phyloP scores from a whole-genome alignment of 2,797 vertebrate genomes.

The Poeciliopsis presidionis region DNA sequence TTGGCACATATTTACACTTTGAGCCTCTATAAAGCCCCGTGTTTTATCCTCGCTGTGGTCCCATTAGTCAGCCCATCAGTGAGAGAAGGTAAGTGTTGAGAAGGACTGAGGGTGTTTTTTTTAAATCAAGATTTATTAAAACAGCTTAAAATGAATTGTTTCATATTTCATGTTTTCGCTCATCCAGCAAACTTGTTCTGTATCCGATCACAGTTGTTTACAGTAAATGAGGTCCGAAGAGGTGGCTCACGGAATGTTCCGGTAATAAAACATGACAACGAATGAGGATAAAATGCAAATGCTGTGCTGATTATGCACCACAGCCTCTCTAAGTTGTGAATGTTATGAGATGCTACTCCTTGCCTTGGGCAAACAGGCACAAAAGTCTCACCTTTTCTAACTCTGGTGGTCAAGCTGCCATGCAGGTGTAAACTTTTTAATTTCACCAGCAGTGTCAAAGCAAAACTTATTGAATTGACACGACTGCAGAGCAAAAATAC shows the following conservation, averaged over 20 bases:
- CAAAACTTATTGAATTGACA: background rate
- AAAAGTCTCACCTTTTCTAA: background rate
- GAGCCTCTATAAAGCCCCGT: conserved; percentile 29
- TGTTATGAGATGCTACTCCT: conserved; percentile 40
- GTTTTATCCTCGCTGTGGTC: conserved; percentile 23
- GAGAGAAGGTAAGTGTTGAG: background rate
- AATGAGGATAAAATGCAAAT: conserved; percentile 58
- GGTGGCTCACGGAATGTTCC: conserved; percentile 37
- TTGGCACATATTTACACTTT: conserved; percentile 45
- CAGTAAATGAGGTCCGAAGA: conserved; percentile 35
- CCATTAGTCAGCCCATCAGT: background rate
- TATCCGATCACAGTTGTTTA: conserved; percentile 43
- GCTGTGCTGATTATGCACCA: conserved; percentile 47
- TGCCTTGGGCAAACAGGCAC: conserved; percentile 10
- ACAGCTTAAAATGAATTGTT: background rate
- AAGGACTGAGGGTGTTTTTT: background rate
- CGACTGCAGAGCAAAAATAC: conserved; percentile 21
- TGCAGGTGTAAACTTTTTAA: conserved; percentile 24
- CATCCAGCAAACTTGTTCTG: conserved; percentile 15
- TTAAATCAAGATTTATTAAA: conserved; percentile 1
- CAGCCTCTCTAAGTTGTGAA: conserved; percentile 32
- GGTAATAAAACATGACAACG: conserved; percentile 41
- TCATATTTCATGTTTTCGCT: conserved; percentile 3
- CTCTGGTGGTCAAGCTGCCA: conserved; percentile 31
- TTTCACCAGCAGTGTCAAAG: conserved; percentile 11